Base-by-base conservation (phyloP, 2,888 invertebrate genomes). In the Sesia bembeciformis region DNA sequence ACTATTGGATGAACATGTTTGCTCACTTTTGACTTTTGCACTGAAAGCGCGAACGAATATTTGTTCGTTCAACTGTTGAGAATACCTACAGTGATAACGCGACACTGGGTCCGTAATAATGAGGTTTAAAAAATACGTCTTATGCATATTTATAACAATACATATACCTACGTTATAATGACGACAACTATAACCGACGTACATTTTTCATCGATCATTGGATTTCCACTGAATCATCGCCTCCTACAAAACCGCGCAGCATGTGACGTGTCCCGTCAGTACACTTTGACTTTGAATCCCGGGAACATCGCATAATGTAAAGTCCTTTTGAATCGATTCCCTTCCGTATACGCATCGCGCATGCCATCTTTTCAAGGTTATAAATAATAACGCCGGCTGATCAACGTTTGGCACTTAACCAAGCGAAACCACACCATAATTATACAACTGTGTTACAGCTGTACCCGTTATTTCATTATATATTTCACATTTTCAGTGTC, bases 401-500 rank as follows among this genome's bases (percentile, higher is more conserved):
- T 42, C 50, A 7, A 4, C 50, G 46, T 46, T 46, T 50, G 50
- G 50, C 50, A 50, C 38, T 5, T 39, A 39, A 50, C 50, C 50
- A 50, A 50, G 6, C 38, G 23, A 23, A 23, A 23, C 23, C 4
- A 50, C 39, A 38, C 38, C 50, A 46, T 46, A 46, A 46, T 46
- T 46, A 7, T 23, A 46, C 46, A 46, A 46, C n/a, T 46, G 46
- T 7, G 7, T 23, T 23, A 8, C 8, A 23, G 23, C 3, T 4
- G 23, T 46, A 46, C n/a, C 8, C 3, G 46, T 46, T 46, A 8
- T 42, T 43, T 46, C 23, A 46, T 46, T 46, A 2, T 23, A 23
- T 23, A 23, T 23, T 46, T 8, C 46, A 46, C 46, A 7, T 4
- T 72, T 67, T 55, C 69, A 73, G 67, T 56, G 62, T 58, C 51